Conservation (phyloP, 2,113 vertebrate species). For the Cheilinus undulatus region DNA sequence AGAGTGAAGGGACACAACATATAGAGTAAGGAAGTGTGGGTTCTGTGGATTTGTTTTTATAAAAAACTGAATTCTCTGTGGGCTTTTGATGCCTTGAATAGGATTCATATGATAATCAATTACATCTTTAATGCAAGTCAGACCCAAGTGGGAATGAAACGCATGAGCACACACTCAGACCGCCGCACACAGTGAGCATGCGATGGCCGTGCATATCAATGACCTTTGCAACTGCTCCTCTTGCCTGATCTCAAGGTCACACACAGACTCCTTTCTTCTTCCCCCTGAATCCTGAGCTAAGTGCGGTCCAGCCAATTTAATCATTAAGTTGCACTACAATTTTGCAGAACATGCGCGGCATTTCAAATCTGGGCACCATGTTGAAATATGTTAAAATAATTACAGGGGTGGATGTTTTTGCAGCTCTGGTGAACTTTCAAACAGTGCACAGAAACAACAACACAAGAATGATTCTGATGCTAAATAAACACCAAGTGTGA, state of each 20-base stretch:
- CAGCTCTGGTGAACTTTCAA: slow-evolving; percentile 33
- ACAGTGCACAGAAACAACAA: slow-evolving; percentile 22
- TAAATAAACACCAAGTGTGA: slow-evolving; percentile 42
- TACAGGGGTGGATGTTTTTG: slow-evolving; percentile 38
- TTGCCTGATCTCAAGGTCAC: slow-evolving; percentile 72
- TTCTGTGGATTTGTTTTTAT: slow-evolving; percentile 44
- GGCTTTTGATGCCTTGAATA: slow-evolving; percentile 51
- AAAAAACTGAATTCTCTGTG: slow-evolving; percentile 34
- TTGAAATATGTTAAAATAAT: slow-evolving; percentile 57
- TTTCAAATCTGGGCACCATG: slow-evolving; percentile 11
- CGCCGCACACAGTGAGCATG: slow-evolving; percentile 34
- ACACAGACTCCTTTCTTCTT: slow-evolving; percentile 53
- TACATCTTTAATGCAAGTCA: slow-evolving; percentile 53
- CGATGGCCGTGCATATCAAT: slow-evolving; percentile 71
- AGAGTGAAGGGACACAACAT: slow-evolving; percentile 31
- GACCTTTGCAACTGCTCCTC: slow-evolving; percentile 61
- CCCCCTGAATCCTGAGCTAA: slow-evolving; percentile 27
- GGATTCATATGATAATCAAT: slow-evolving; percentile 61
- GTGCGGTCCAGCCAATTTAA: slow-evolving; percentile 29
- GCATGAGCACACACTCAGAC: slow-evolving; percentile 36
- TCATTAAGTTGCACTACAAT: slow-evolving; percentile 36
- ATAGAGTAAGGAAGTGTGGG: slow-evolving; percentile 8
- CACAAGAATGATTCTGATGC: slow-evolving; percentile 49
- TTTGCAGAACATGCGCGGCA: slow-evolving; percentile 10
- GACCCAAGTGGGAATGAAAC: slow-evolving; percentile 46